Evolutionary conservation across 2,113 vertebrate species (phyloP), one percentile per base, ranked within the genome.

Genomic region (Oncorhynchus mykiss): DNA sequence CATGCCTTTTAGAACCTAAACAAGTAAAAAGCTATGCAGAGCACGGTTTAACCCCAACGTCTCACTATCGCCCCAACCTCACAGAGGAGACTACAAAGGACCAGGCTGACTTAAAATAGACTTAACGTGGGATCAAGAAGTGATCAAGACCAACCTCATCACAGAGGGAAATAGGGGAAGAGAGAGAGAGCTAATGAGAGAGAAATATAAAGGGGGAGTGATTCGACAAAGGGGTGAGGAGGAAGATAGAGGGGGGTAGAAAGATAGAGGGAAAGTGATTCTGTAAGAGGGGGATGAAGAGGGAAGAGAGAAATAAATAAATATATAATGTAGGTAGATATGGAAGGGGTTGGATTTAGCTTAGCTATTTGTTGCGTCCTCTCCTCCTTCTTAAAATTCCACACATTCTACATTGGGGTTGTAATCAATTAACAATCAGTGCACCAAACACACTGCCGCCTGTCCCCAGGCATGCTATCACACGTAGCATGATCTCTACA

Each of bases 101-200:
- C 27, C 65, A 16, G 51, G 51, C 51, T 9, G 6, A 25, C 20
- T 3, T 20, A 57, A 24, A 45, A 24, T 20, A 31, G 14, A 9
- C 20, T 39, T 54, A n/a, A n/a, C 3, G 3, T 29, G 18, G 59
- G 59, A 62, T 62, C 59, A n/a, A 62, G n/a, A 4, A 8, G 59
- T 20, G 16, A 62, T 20, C 18, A 22, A 62, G 13, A 62, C 1
- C 1, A n/a, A 22, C 66, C n/a, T 2, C 13, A 14, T 14, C 13
- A 24, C 14, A 20, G 45, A 74, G 73, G 20, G 18, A 29, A 20
- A 27, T 5, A 5, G 27, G 20, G 57, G n/a, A 24, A 48, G 67
- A 69, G 67, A 39, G 31, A 9, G 67, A 69, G 67, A 39, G 31
- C 34, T 31, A 69, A 29, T 13, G 66, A 68, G 66, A 22, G 66